A percentile compares a stretch with the other conserved stretches of the same genome.
These are phyloP conservation scores for Hemibates koningsi DNA, from an alignment of 2,113 vertebrate genomes.

Conservation along the genomic window DNA sequence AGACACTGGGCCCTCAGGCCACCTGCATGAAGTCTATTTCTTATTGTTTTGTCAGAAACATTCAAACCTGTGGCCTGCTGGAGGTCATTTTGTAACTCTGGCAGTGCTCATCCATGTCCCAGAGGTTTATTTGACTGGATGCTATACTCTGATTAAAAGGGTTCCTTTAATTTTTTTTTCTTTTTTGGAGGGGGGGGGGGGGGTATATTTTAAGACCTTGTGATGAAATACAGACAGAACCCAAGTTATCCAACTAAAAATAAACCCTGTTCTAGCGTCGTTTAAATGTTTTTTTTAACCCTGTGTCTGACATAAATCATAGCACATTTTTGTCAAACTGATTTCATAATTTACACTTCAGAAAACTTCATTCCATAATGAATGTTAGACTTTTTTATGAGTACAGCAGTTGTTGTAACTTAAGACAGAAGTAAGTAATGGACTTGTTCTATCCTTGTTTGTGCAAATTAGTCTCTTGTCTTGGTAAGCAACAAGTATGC, in stretches of 20 bases:
- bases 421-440: not conserved
- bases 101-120: not conserved
- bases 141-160: not conserved
- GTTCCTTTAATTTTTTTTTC: not conserved
- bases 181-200: too few relatives aligned
- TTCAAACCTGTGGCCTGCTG: not conserved
- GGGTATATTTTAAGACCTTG: not conserved
- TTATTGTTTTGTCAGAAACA: not conserved
- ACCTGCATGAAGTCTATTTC: not conserved
- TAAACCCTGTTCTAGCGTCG: not conserved
- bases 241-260: not conserved
- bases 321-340: not conserved
- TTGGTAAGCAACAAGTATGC: not conserved
- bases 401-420: not conserved
- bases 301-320: constrained; percentile 12
- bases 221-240: not conserved
- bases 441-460: not conserved
- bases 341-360: not conserved
- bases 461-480: not conserved
- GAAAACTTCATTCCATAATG: not conserved
- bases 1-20: not conserved
- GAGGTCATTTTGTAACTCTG: not conserved
- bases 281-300: not conserved
- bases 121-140: not conserved
- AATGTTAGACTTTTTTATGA: not conserved